Base-by-base conservation (phyloP, 2,113 vertebrate genomes). In the Rousettus leschenaultii region DNA sequence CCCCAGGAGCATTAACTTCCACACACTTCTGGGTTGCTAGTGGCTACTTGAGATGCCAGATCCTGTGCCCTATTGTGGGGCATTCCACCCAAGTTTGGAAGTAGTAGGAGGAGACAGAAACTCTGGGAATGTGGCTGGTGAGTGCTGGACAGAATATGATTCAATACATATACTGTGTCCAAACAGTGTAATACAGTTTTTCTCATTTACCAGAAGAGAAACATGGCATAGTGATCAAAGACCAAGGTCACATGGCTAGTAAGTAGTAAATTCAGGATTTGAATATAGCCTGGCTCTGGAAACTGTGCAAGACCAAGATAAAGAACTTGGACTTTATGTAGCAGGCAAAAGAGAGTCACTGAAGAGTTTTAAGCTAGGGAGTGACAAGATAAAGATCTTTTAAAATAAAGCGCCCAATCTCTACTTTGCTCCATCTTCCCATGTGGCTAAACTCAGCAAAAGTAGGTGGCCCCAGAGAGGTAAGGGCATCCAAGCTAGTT, bases 161-260 rank as follows among this genome's bases (percentile, higher is more conserved):
- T 61, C 2, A 3, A 48, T 38, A n/a, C 7, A 6, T 33, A 48
- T 51, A 28, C 48, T 7, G 15, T 43, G 51, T 63, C 74, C n/a
- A 30, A 33, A 74, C 15, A 30, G 59, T 71, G 35, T 35, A 83
- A 33, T 38, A 63, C 26, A 33, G 11, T 26, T 78, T 88, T 89
- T 78, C 22, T 85, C 75, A 45, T 88, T 89, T 93, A 86, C 55
- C 74, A 86, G 51, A 94, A 87, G 33, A 92, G 21, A 84, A 92
- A 73, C 2, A 45, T 33, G 21, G 40, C 53, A 40, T 6, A 15
- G 45, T 5, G 43, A 40, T 45, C 84, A 70, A 77, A 83, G 43
- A 65, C 14, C 86, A 74, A 78, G 63, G 92, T 94, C 68, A 65
- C 38, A 59, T 12, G 79, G n/a, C 13, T 63, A 65, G 4, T 78